Conservation (phyloP, 1,140 invertebrate genomes). For the Nephotettix cincticeps region DNA sequence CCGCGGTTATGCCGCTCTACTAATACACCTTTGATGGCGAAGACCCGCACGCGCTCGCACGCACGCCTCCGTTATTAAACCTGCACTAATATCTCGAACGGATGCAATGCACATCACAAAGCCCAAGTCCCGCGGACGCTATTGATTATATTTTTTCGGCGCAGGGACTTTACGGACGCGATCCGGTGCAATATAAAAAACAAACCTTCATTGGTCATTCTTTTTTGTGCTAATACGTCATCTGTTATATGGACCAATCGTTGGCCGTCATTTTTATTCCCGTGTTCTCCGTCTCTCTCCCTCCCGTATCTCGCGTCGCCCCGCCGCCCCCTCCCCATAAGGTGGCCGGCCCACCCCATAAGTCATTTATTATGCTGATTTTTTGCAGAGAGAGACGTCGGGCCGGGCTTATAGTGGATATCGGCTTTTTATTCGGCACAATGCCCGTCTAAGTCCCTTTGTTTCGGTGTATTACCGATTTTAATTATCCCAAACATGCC, state of each 20-base stretch:
- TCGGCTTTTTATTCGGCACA: constrained; percentile 20
- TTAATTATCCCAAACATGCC: constrained; percentile 20
- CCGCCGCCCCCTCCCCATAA: constrained; percentile 4
- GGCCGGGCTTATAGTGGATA: constrained; percentile 12
- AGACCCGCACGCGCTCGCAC: too few species aligned
- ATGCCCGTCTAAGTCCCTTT: constrained; percentile 21
- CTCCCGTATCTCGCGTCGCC: not conserved
- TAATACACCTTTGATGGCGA: constrained; percentile 4
- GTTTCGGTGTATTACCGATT: constrained; percentile 22
- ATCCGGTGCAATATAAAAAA: constrained; percentile 25
- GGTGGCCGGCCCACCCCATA: constrained; percentile 20
- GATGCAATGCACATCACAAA: constrained; percentile 6
- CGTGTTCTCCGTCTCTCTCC: not conserved
- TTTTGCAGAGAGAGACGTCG: constrained; percentile 8
- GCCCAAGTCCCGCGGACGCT: not conserved
- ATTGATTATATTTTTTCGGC: constrained; percentile 28
- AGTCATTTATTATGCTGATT: constrained; percentile 29
- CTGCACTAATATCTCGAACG: constrained; percentile 14
- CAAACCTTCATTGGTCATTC: constrained; percentile 26
- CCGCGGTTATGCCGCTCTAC: not conserved
- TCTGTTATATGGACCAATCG: constrained; percentile 25
- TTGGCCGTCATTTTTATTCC: constrained; percentile 25
- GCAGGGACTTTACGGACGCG: constrained; percentile 14
- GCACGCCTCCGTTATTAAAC: not conserved
- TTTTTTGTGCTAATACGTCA: constrained; percentile 27